Conservation (phyloP, 2,888 invertebrate genomes). For the Lapara coniferarum region DNA sequence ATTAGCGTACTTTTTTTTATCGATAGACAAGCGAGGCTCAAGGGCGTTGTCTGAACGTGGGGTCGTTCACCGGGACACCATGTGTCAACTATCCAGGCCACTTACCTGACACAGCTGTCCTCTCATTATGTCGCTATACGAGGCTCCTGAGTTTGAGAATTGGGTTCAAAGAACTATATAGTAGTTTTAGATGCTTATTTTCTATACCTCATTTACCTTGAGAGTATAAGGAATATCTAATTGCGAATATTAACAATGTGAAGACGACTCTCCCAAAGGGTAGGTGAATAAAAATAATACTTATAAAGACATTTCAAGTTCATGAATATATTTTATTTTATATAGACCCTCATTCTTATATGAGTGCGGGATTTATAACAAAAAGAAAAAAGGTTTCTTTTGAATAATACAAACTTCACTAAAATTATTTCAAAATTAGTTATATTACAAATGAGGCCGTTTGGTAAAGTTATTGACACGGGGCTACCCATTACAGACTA, state of each 20-base stretch:
- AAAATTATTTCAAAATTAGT: neutral
- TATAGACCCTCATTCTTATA: too few species aligned
- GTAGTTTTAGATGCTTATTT: neutral
- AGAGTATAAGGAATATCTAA: neutral
- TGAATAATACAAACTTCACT: neutral
- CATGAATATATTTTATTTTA: too few species aligned
- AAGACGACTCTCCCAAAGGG: too few species aligned
- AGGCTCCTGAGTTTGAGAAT: neutral
- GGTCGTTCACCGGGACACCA: constrained; percentile 11
- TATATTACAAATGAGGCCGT: neutral
- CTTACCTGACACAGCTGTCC: neutral
- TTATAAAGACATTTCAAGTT: too few species aligned
- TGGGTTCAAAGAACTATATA: neutral
- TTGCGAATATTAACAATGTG: neutral
- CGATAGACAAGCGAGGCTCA: neutral
- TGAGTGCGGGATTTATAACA: too few species aligned
- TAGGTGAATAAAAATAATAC: too few species aligned
- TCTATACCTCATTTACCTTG: neutral
- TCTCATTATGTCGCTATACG: neutral
- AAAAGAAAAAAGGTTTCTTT: too few species aligned
- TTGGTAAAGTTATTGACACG: neutral
- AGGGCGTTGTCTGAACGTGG: neutral
- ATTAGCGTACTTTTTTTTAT: neutral
- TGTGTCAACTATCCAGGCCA: neutral
- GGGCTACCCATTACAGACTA: neutral